Base-by-base conservation (phyloP, 2,113 vertebrate genomes). In the Mormoops blainvillei region DNA sequence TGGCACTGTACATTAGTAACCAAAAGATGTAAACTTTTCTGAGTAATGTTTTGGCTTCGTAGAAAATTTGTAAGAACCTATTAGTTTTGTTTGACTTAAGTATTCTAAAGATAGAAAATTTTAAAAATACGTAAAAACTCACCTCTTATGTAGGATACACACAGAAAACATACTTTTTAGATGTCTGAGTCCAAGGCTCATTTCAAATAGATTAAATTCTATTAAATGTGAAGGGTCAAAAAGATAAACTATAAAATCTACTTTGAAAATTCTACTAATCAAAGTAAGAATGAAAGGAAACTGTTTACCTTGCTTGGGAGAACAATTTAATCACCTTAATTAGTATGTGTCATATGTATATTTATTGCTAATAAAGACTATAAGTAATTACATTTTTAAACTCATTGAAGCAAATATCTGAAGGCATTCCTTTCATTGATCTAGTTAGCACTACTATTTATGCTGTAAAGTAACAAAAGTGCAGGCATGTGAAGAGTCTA, bases 171-270 rank as follows among this genome's bases (percentile, higher is more conserved):
- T 26, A 84, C 20, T 94, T 91, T 80, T 48, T 86, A 43, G 94
- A 89, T 3, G 65, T 22, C 18, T 63, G 28, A 89, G 19, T 83
- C 48, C 14, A 82, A 73, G 41, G 82, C 31, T 95, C 67, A 91
- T 65, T 54, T 80, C 19, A 43, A 94, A 81, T 43, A 76, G n/a
- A 67, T 36, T 87, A 84, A 93, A 90, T 14, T 68, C 81, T 84
- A 90, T 90, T 94, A 61, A 94, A 85, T 76, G 26, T 84, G 28
- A 92, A 89, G 36, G 28, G 89, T 95, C 20, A 93, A 78, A 63
- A 70, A 86, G n/a, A 76, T 43, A 36, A 91, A 88, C 31, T 28
- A 63, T 70, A 77, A 24, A 31, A 86, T 43, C 31, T 84, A 48
- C 87, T 84, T 36, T 89, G 52, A 91, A 78, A 95, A 54, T 82